Percentiles rank a stretch among this genome's conserved stretches.
Evolutionary conservation across 2,888 invertebrate species (phyloP).

Genomic region (Sphinx pinastri): DNA sequence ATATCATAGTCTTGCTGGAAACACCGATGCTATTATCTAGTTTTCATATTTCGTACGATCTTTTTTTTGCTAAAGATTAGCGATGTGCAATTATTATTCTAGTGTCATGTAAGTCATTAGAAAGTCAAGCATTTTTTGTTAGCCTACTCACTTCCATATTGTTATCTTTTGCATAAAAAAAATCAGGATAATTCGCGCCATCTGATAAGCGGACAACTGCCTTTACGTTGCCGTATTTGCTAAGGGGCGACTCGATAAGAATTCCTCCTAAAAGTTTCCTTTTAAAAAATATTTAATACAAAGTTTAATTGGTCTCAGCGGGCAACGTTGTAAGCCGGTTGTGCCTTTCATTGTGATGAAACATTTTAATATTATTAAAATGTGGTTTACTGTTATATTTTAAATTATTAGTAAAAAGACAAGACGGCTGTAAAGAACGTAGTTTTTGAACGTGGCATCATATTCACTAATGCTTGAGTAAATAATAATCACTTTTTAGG

Average conservation of each 20-base stretch:
- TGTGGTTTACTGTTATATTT: background rate
- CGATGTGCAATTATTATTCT: no score
- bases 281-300: constrained; percentile 36
- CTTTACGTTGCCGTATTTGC: constrained; percentile 32
- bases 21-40: background rate
- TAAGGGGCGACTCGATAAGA: constrained; percentile 36
- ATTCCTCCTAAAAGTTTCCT: constrained; percentile 38
- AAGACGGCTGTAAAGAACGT: background rate
- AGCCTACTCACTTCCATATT: no score
- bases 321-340: constrained; percentile 34
- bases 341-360: constrained; percentile 10
- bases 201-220: constrained; percentile 2
- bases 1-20: no score
- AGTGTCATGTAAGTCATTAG: no score
- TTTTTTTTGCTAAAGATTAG: no score
- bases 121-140: no score
- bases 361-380: constrained; percentile 23
- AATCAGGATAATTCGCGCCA: background rate
- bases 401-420: no score
- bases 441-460: no score
- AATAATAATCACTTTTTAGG: no score
- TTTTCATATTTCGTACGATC: background rate
- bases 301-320: constrained; percentile 37
- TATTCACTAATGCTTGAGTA: no score
- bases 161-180: background rate